These are phyloP conservation scores for Plodia interpunctella DNA, from an alignment of 1,140 invertebrate species.

Conservation along the genomic window DNA sequence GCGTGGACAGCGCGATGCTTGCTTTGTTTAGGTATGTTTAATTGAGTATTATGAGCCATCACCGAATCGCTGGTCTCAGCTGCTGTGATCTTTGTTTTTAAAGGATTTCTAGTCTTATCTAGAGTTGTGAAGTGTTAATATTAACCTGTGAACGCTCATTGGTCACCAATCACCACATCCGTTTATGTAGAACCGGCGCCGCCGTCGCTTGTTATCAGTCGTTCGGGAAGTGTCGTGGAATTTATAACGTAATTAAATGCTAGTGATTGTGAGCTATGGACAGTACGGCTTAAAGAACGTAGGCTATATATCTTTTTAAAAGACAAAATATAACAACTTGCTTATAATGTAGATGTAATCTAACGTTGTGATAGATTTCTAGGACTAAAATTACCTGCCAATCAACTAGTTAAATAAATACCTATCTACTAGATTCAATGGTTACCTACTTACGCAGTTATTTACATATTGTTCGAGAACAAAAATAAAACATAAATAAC, in stretches of 20 bases:
- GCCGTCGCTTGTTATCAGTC: conserved; percentile 59
- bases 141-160: conserved; percentile 1
- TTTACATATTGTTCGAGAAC: too few species aligned
- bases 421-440: conserved; percentile 21
- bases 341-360: too few species aligned
- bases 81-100: conserved; percentile 37
- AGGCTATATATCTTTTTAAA: too few species aligned
- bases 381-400: too few species aligned
- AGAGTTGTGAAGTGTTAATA: neutral
- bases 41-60: conserved; percentile 48
- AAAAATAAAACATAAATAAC: too few species aligned
- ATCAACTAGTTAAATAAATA: neutral
- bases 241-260: conserved; percentile 72
- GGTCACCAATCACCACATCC: conserved; percentile 19
- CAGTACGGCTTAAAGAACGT: conserved; percentile 20
- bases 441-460: neutral
- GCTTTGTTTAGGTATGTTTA: conserved; percentile 69
- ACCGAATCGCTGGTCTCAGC: conserved; percentile 55
- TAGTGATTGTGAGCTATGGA: conserved; percentile 33
- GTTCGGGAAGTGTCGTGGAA: conserved; percentile 59
- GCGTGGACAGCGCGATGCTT: conserved; percentile 61
- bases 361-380: too few species aligned
- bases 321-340: too few species aligned
- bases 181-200: conserved; percentile 43
- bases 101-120: conserved; percentile 12